Base-by-base conservation (phyloP, 2,113 vertebrate species). In the Setophaga petechia region DNA sequence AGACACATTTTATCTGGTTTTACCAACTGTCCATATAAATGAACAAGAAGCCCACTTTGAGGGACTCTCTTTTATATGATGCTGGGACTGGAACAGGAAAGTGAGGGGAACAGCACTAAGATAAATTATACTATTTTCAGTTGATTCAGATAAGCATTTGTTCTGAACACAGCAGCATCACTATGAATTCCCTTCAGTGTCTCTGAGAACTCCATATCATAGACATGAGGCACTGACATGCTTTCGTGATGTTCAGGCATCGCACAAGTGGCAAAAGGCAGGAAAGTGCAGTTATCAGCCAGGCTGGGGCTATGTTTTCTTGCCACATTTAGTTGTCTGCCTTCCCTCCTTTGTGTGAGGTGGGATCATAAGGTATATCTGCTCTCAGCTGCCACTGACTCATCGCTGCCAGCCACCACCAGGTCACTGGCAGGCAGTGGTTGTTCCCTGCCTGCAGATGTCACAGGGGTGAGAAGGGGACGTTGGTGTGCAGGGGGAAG, bases 131-230 rank as follows among this genome's bases (percentile, higher is more conserved):
- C 11, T 69, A 3, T 75, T 94, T 87, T 62, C n/a, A 27, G 24
- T 46, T 83, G 52, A 54, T 85, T 92, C 57, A 78, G 52, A 46
- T n/a, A 90, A 94, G 19, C 62, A 37, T 86, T 94, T 86, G 41
- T 78, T 94, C 59, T 52, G 41, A 92, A 55, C 35, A 35, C 35
- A 90, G 51, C 52, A 81, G 30, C 49, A 78, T 41, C 2, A 1
- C 49, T 75, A 10, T 13, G 30, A 62, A 85, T 0, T 6, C 52
- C n/a, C 37, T 62, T 92, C 51, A 91, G 55, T 47, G 75, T 35
- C 46, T 78, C 67, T 43, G 49, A 65, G 78, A 93, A 12, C 23
- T 22, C 31, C 7, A 1, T 46, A 35, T 85, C 44, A 57, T 18
- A 46, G 41, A 41, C 46, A 83, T 22, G 49, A 89, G 43, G 20